Base-by-base conservation (phyloP, 35 echinoderm and acorn worm species). In the Acanthaster planci region DNA sequence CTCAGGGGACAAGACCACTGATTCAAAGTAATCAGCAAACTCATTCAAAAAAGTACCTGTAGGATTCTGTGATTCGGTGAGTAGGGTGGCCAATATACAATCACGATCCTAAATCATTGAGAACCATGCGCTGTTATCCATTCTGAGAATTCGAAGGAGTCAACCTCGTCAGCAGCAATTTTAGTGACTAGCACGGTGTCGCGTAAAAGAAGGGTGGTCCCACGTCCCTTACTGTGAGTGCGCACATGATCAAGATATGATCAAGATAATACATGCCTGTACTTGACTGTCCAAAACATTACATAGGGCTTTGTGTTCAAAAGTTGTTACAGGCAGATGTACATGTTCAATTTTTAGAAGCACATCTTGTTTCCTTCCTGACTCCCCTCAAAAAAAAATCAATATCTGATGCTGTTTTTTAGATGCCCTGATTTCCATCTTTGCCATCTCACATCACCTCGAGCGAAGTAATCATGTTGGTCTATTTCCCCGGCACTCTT, bases 31-130 rank as follows among this genome's bases (percentile, higher is more conserved):
- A 15, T 22, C 39, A 19, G 82, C 55, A 84, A 84, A 84, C 60
- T 84, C 82, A 59, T 53, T 36, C 59, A 84, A 77, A 77, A 77
- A 77, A 16, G 37, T 77, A 29, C 12, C 72, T n/a, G 37, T 38
- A 27, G 26, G 0, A 77, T 15, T 17, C 37, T 17, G 27, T 77
- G 26, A 16, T 77, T 77, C 16, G 72, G 27, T 0, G 72, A 77
- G 26, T 29, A 38, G 37, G 72, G 72, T 10, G 72, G 72, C 27
- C 72, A n/a, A 38, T 77, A 77, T 77, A 77, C 37, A 29, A 77
- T 5, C 18, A 77, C 72, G 18, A 77, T 14, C 17, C 27, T 10
- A 10, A 77, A 27, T 32, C 72, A 27, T 10, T 77, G 26, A 38
- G 72, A 77, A 32, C 37, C 17, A 5, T n/a, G 27, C 7, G 14